Evolutionary conservation across 2,797 vertebrate genomes (phyloP), one percentile per base, ranked within the genome.

Genomic region (Pangasius larnaudii): DNA sequence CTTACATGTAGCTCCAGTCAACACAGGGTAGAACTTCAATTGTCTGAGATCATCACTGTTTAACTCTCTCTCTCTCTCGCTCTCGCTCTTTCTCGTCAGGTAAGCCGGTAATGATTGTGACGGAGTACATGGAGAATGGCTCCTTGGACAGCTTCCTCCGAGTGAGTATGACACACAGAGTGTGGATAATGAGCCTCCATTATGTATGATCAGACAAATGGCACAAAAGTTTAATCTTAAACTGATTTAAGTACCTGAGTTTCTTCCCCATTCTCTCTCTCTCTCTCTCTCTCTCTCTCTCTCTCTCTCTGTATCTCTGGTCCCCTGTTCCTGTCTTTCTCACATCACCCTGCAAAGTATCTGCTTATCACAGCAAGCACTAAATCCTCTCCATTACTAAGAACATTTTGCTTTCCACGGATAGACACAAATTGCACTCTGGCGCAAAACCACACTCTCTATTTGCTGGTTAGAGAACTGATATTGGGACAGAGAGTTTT

Each of bases 31-130:
- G n/a, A 86, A 49, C 42, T 56, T 30, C 19, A 74, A 16, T 19
- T 56, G 5, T 49, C 51, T 56, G 22, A 75, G 5, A 86, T 77
- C 53, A 56, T 86, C 78, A 11, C 46, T 61, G n/a, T 72, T 53
- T 69, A n/a, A 67, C 65, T 67, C 27, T 33, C 65, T 67, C 27
- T 33, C 65, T 49, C 42, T 75, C 42, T 79, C 11, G 74, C 80
- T 82, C 42, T 89, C 67, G 85, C 5, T 42, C 67, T 81, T 16
- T 82, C 75, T 65, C 69, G 88, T 24, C 74, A 96, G 96, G 96
- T 93, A 97, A 96, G 91, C 96, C 96, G 0, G 96, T 97, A 91
- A 97, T 97, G 96, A 97, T 97, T 39, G 96, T 96, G 91, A 96
- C 96, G 6, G 96, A 96, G 82, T 96, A 96, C 93, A 96, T 96